A percentile compares a stretch with the other conserved stretches of the same genome.
Evolutionary conservation across 2,113 vertebrate species (phyloP).

Genomic region (Chaetura pelagica): DNA sequence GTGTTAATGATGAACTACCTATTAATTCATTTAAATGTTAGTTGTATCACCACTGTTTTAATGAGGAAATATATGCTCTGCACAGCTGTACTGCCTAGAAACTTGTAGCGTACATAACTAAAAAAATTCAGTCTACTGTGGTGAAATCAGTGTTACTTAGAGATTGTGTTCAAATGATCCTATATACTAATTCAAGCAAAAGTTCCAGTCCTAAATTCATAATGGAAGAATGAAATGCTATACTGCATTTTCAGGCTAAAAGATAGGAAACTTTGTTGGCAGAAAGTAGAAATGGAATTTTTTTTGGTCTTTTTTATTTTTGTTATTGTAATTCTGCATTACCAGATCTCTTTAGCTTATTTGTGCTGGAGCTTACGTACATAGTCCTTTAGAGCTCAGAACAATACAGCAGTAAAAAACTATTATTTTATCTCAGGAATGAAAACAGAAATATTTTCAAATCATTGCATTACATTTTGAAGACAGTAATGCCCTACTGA

Average conservation of each 20-base stretch:
- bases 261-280: not conserved
- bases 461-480: not conserved
- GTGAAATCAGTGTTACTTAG: not conserved
- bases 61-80: not conserved
- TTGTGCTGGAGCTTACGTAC: not conserved
- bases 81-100: not conserved
- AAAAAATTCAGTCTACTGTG: not conserved
- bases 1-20: not conserved
- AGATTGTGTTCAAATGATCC: not conserved
- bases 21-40: slow-evolving; percentile 1
- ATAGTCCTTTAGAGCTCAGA: not conserved
- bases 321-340: not conserved
- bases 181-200: not conserved
- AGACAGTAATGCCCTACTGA: not conserved
- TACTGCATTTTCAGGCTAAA: not conserved
- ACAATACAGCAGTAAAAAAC: rapidly evolving
- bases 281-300: not conserved
- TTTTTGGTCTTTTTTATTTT: not conserved
- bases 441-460: slow-evolving; percentile 19
- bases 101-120: not conserved
- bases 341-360: not conserved
- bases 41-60: slow-evolving; percentile 1
- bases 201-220: not conserved
- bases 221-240: not conserved
- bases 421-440: not conserved